Evolutionary conservation across 2,888 invertebrate species (phyloP).

Genomic region (Chaitophorus viminalis): DNA sequence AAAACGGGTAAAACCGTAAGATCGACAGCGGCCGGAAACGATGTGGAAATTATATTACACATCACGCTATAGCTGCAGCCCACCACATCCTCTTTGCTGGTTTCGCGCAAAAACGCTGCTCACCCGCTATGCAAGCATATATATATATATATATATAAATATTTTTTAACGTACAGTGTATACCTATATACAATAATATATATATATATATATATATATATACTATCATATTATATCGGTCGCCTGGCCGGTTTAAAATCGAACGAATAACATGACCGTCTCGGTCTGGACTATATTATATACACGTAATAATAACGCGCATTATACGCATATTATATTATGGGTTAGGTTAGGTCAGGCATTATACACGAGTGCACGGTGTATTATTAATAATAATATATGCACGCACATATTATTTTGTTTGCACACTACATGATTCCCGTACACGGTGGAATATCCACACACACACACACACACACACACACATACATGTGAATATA

Average conservation of each 20-base stretch:
- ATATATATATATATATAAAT: not conserved
- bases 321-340: not conserved
- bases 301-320: no score
- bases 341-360: not conserved
- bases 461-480: no score
- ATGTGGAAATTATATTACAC: not conserved
- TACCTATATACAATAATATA: no score
- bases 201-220: not conserved
- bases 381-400: no score
- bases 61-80: not conserved
- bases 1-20: not conserved
- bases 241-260: not conserved
- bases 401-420: no score
- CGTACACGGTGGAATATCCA: not conserved
- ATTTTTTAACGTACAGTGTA: no score
- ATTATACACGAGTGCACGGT: no score
- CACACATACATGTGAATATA: not conserved
- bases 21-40: not conserved
- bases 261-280: no score
- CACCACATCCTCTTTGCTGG: conserved; percentile 30
- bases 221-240: not conserved
- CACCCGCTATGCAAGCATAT: not conserved
- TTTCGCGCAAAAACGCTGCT: not conserved
- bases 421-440: no score
- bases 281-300: no score